Percentiles rank a stretch among this genome's conserved stretches.
Evolutionary conservation across 2,113 vertebrate species (phyloP).

Genomic region (Terrapene triunguis): DNA sequence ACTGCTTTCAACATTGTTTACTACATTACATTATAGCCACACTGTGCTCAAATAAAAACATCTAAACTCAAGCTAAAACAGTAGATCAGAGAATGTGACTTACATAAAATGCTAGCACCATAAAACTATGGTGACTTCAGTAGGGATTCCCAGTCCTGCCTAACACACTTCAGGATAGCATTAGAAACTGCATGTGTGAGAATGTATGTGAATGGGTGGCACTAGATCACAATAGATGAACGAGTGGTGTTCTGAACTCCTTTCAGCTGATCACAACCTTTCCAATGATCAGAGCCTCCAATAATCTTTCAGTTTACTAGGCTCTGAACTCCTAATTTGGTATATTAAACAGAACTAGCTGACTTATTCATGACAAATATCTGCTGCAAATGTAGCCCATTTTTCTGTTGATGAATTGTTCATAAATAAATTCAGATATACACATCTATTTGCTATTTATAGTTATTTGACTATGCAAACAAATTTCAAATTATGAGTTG

Average conservation of each 20-base stretch:
- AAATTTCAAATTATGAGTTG: neutral
- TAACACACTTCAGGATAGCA: neutral
- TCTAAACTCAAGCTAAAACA: conserved; percentile 23
- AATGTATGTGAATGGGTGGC: neutral
- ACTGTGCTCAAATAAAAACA: conserved; percentile 1
- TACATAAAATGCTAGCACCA: neutral
- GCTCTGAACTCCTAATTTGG: conserved; percentile 12
- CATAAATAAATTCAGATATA: neutral
- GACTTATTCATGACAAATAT: neutral
- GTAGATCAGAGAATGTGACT: neutral
- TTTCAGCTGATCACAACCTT: neutral
- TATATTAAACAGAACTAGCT: neutral
- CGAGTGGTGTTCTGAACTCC: neutral
- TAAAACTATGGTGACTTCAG: conserved; percentile 1
- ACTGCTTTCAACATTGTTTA: neutral
- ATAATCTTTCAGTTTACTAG: neutral
- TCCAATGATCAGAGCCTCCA: neutral
- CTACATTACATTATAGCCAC: neutral
- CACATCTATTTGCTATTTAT: neutral
- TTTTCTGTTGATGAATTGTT: neutral
- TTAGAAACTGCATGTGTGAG: neutral
- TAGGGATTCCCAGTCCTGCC: neutral
- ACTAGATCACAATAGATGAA: neutral
- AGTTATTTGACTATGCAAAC: neutral
- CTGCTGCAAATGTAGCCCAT: neutral